phyloP scores from a whole-genome alignment of 2,888 invertebrate species.

The Petrophora chlorosata region DNA sequence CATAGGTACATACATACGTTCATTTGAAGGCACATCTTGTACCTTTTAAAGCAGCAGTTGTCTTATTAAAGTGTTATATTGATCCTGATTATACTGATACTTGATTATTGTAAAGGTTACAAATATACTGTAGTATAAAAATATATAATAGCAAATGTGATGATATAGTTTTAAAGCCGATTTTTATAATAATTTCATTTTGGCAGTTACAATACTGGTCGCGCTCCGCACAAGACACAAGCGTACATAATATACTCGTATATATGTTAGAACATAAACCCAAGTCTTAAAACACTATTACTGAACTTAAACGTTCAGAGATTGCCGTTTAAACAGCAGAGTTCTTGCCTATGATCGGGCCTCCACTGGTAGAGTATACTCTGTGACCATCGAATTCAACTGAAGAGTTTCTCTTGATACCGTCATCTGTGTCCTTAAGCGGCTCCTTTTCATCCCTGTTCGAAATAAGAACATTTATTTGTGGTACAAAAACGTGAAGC shows the following conservation, averaged over 20 bases:
- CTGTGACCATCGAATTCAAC: constrained; percentile 92
- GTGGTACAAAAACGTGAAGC: constrained; percentile 7
- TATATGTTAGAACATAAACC: constrained; percentile 7
- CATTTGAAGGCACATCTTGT: constrained; percentile 75
- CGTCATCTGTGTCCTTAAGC: constrained; percentile 87
- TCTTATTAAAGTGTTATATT: background rate
- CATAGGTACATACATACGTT: constrained; percentile 42
- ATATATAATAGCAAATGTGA: constrained; percentile 46
- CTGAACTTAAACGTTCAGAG: background rate
- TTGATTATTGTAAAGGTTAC: constrained; percentile 25
- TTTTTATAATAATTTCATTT: constrained; percentile 63
- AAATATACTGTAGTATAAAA: constrained; percentile 40
- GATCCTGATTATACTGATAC: constrained; percentile 3
- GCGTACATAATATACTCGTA: constrained; percentile 45
- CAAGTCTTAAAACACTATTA: constrained; percentile 6
- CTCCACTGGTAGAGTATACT: constrained; percentile 92
- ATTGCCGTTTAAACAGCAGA: constrained; percentile 88
- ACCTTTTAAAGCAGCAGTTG: constrained; percentile 63
- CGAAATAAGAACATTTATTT: constrained; percentile 13
- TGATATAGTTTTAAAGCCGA: constrained; percentile 58
- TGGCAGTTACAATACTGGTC: constrained; percentile 79
- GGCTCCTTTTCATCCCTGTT: constrained; percentile 92
- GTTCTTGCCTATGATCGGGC: constrained; percentile 93
- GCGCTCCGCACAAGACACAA: constrained; percentile 76
- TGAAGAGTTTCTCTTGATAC: constrained; percentile 89